These are phyloP conservation scores for Hypselothyrea guttata DNA, from an alignment of 2,888 invertebrate genomes.

Conservation along the genomic window DNA sequence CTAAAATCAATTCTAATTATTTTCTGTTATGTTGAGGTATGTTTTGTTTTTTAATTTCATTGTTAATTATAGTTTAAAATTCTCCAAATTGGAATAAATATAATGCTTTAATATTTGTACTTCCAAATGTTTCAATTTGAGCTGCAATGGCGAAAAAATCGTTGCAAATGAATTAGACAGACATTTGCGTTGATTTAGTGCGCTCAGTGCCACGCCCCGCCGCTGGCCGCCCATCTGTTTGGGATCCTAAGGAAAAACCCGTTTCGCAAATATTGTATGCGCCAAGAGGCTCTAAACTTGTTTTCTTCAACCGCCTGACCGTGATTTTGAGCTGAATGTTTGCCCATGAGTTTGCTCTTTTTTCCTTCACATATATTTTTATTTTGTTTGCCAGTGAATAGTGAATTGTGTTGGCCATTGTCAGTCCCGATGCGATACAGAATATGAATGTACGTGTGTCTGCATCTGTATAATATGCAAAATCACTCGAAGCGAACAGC, in stretches of 20 bases:
- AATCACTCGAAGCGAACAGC: too few species aligned
- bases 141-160: slow-evolving; percentile 13
- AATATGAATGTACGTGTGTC: slow-evolving; percentile 11
- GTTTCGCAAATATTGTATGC: slow-evolving; percentile 60
- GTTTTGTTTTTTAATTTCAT: too few species aligned
- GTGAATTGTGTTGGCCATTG: slow-evolving; percentile 41
- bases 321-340: slow-evolving; percentile 62
- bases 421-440: slow-evolving; percentile 39
- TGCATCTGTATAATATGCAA: neutral
- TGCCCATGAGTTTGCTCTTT: slow-evolving; percentile 36
- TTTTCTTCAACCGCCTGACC: slow-evolving; percentile 57
- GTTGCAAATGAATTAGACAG: slow-evolving; percentile 36
- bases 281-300: slow-evolving; percentile 54
- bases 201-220: slow-evolving; percentile 62
- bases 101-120: too few species aligned
- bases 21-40: too few species aligned
- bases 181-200: slow-evolving; percentile 55
- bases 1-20: too few species aligned
- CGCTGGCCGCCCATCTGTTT: slow-evolving; percentile 22
- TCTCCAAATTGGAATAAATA: too few species aligned
- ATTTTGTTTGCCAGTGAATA: slow-evolving; percentile 16
- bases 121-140: neutral
- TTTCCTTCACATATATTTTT: neutral
- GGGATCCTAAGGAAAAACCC: slow-evolving; percentile 36
- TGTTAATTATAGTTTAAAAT: too few species aligned